phyloP scores from a whole-genome alignment of 2,888 invertebrate genomes.

The Cyclophora punctaria region DNA sequence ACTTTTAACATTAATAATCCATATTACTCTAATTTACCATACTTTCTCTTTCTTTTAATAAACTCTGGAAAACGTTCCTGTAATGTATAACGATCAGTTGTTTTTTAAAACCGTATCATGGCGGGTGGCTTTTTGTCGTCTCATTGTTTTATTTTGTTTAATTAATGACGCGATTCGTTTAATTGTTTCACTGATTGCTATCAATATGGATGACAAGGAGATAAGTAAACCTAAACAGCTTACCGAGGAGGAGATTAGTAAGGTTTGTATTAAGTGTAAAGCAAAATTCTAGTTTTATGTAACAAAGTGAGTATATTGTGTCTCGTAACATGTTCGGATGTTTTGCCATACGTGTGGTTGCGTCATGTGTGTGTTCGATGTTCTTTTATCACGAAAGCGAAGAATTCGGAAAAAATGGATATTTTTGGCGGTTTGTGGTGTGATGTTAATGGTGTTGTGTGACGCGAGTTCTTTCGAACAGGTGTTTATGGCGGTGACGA shows the following conservation, averaged over 20 bases:
- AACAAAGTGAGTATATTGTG: not conserved
- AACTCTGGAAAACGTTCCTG: slow-evolving; percentile 58
- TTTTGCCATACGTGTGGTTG: too few species aligned
- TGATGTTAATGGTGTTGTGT: too few species aligned
- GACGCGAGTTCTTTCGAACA: too few species aligned
- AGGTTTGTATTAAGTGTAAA: slow-evolving; percentile 15
- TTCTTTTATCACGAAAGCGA: too few species aligned
- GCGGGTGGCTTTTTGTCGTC: slow-evolving; percentile 51
- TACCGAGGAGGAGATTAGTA: slow-evolving; percentile 63
- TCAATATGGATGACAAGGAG: slow-evolving; percentile 42
- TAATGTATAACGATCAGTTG: slow-evolving; percentile 62
- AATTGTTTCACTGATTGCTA: slow-evolving; percentile 14
- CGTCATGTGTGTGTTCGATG: too few species aligned
- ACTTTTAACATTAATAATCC: slow-evolving; percentile 71
- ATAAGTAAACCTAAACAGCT: slow-evolving; percentile 44
- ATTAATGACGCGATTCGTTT: slow-evolving; percentile 26
- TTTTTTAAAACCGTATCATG: slow-evolving; percentile 64
- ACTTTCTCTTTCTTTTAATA: slow-evolving; percentile 71
- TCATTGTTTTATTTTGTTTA: slow-evolving; percentile 23
- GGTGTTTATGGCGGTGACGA: too few species aligned
- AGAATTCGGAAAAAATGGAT: too few species aligned
- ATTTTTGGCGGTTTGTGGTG: too few species aligned
- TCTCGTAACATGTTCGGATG: not conserved
- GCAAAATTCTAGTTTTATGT: too few species aligned
- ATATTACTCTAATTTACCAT: slow-evolving; percentile 71